Conservation (phyloP, 1,140 invertebrate genomes). For the Drosophila parvula region DNA sequence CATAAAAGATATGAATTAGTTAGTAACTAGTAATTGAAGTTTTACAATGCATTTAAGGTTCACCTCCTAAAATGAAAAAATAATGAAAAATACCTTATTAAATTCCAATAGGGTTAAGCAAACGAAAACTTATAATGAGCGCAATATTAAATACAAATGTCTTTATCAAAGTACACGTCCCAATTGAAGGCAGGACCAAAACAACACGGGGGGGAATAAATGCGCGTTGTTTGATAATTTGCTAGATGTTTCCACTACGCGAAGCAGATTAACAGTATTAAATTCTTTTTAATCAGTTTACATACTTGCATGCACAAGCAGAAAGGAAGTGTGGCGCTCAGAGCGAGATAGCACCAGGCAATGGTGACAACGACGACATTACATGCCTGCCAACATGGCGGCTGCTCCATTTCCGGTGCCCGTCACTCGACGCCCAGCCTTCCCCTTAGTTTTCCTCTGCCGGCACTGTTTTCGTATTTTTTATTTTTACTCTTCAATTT, state of each 20-base stretch:
- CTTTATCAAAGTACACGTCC: neutral
- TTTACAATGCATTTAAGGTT: neutral
- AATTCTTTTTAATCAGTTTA: slow-evolving; percentile 81
- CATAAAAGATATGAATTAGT: neutral
- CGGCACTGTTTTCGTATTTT: slow-evolving; percentile 22
- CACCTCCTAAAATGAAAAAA: neutral
- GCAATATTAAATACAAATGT: neutral
- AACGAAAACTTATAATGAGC: neutral
- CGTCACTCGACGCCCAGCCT: slow-evolving; percentile 25
- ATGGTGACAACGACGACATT: slow-evolving; percentile 36
- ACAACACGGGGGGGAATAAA: neutral
- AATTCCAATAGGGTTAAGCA: neutral
- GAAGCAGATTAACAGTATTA: slow-evolving; percentile 81
- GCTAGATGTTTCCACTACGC: slow-evolving; percentile 67
- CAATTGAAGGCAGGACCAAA: neutral
- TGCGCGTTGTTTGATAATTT: slow-evolving; percentile 36
- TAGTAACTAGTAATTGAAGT: neutral
- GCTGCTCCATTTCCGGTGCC: slow-evolving; percentile 73
- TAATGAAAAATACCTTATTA: neutral
- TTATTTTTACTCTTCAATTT: slow-evolving; percentile 13
- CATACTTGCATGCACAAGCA: slow-evolving; percentile 74
- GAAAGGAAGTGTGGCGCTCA: slow-evolving; percentile 53
- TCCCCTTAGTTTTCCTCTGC: slow-evolving; percentile 21
- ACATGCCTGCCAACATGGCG: slow-evolving; percentile 71
- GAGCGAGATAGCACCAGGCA: slow-evolving; percentile 22